Base-by-base conservation (phyloP, 2,797 vertebrate genomes). In the Enteromius viviparus region DNA sequence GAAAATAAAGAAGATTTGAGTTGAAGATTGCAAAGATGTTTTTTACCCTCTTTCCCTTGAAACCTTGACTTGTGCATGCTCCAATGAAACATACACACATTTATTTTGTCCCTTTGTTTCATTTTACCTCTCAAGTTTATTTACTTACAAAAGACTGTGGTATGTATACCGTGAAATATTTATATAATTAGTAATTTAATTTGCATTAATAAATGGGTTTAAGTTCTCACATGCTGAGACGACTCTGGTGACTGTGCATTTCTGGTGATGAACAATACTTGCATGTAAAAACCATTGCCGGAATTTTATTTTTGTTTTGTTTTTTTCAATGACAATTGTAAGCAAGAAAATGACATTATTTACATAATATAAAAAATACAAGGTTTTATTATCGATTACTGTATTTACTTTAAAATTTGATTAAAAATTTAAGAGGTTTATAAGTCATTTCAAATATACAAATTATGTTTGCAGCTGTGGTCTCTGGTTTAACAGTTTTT, bases 1-100 rank as follows among this genome's bases (percentile, higher is more conserved):
- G 92, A 97, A 97, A 93, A 96, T 97, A 89, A 92, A 95, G 93
- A 97, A 97, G 93, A 96, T 97, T 89, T 97, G 92, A 97, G 91
- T 40, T 76, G 89, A 90, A 91, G 90, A 90, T 94, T 92, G 92
- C 93, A 91, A 90, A 93, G 93, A 92, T 92, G 90, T 93, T 92
- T 23, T 93, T 93, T 93, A 11, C 37, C 26, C 34, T 37, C 17
- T 77, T n/a, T 60, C 66, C 49, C n/a, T 49, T 86, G 90, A 87
- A 90, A 91, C 90, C 78, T 91, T 93, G 19, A 94, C 95, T 94
- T 92, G 93, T 95, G 93, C 95, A 94, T 95, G 94, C 93, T 93
- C 90, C 90, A 93, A 93, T 90, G 93, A 93, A 93, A 92, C 90
- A 82, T 94, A 93, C 92, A 90, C 90, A 94, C 92, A 92, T 92